Evolutionary conservation across 1,140 invertebrate species (phyloP).

Genomic region (Trachelipus rathkii): DNA sequence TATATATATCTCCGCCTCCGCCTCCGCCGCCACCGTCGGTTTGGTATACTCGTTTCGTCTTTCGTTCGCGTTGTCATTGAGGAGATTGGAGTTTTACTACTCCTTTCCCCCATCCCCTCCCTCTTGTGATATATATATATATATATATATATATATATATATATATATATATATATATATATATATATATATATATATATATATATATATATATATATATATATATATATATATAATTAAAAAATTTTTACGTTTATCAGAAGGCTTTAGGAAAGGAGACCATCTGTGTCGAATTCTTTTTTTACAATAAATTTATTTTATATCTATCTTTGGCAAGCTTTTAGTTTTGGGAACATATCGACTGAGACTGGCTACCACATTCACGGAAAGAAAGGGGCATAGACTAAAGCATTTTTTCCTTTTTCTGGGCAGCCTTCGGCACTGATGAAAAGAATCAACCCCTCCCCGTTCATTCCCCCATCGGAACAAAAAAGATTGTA

Average conservation of each 20-base stretch:
- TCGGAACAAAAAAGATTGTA: background rate
- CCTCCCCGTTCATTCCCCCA: too few relatives aligned
- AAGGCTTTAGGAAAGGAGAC: background rate
- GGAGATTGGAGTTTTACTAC: too few relatives aligned
- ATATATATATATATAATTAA: background rate
- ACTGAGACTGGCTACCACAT: background rate
- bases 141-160: slow-evolving; percentile 15
- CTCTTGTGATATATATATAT: slow-evolving; percentile 11
- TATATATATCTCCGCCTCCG: too few relatives aligned
- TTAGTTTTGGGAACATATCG: background rate
- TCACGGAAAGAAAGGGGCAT: background rate
- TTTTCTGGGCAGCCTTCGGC: background rate
- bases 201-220: background rate
- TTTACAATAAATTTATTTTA: background rate
- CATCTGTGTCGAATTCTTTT: background rate
- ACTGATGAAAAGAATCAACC: background rate
- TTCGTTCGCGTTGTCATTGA: too few relatives aligned
- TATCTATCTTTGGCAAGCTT: too few relatives aligned
- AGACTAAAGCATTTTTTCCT: background rate
- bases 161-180: slow-evolving; percentile 11
- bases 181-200: slow-evolving; percentile 15
- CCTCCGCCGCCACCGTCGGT: too few relatives aligned
- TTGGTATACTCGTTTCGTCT: too few relatives aligned
- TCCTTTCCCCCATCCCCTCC: too few relatives aligned
- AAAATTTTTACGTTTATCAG: background rate